Percentiles rank a stretch among this genome's conserved stretches.
Evolutionary conservation across 2,888 invertebrate genomes (phyloP).

Genomic region (Nowickia ferox): DNA sequence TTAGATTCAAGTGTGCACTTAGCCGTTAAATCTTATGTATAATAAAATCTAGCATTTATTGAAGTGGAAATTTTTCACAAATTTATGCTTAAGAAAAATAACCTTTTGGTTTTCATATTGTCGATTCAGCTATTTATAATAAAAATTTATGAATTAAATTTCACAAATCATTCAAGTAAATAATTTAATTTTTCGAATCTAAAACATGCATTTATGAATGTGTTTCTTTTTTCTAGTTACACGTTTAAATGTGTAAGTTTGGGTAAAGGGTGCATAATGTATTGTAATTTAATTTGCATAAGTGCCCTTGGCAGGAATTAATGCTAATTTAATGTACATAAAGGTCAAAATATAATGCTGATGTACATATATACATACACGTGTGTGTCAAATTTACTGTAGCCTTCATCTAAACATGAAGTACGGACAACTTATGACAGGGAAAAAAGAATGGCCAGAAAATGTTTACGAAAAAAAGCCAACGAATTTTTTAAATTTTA

Average conservation of each 20-base stretch:
- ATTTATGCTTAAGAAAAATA: conserved; percentile 8
- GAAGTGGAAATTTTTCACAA: conserved; percentile 15
- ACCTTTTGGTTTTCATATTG: background rate
- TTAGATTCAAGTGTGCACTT: background rate
- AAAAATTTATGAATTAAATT: conserved; percentile 11
- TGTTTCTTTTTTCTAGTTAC: background rate
- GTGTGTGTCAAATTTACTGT: no score
- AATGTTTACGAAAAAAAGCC: no score
- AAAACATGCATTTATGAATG: background rate
- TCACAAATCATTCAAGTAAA: conserved; percentile 16
- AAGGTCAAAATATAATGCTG: background rate
- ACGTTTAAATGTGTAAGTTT: conserved; percentile 17
- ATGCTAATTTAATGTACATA: background rate
- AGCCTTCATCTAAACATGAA: no score
- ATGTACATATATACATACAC: no score
- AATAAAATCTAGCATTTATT: background rate
- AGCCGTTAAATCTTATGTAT: conserved; percentile 2
- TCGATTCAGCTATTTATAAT: background rate
- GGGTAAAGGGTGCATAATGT: background rate
- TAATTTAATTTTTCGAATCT: conserved; percentile 12
- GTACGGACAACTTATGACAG: no score
- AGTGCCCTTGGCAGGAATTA: background rate
- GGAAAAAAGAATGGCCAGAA: no score
- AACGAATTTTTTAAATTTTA: no score
- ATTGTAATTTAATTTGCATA: background rate